These are phyloP conservation scores for Bellardia bayeri DNA, from an alignment of 2,888 invertebrate genomes.

Conservation along the genomic window DNA sequence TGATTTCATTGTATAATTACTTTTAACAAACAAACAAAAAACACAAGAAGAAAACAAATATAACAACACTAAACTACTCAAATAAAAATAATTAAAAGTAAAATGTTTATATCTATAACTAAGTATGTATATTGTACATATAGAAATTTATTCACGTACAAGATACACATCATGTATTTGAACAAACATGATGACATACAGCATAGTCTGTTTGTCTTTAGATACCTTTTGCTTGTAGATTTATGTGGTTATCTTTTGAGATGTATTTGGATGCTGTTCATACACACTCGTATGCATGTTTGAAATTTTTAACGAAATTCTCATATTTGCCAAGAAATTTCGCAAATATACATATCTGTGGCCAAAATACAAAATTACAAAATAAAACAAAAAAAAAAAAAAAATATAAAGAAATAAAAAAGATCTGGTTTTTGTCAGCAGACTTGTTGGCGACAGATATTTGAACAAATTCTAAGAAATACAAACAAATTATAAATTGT, in stretches of 20 bases:
- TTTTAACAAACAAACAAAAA: conserved; percentile 28
- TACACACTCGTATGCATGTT: conserved; percentile 24
- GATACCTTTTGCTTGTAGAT: conserved; percentile 3
- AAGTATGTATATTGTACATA: background rate
- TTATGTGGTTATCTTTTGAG: conserved; percentile 26
- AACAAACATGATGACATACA: conserved; percentile 6
- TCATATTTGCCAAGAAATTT: conserved; percentile 68
- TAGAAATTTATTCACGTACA: conserved; percentile 13
- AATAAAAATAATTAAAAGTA: conserved; percentile 31
- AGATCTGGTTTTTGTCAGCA: conserved; percentile 56
- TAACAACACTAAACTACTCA: background rate
- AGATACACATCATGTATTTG: background rate
- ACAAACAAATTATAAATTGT: conserved; percentile 40
- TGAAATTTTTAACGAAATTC: conserved; percentile 39
- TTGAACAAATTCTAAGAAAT: conserved; percentile 46
- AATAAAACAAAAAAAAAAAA: too few species aligned
- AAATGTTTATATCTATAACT: background rate
- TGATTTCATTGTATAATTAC: conserved; percentile 60
- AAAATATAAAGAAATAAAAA: conserved; percentile 41
- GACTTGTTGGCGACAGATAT: conserved; percentile 68
- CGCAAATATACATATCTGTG: conserved; percentile 54
- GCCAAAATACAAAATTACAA: conserved; percentile 38
- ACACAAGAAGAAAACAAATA: background rate
- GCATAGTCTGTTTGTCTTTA: background rate
- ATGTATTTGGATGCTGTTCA: background rate